Percentiles rank a stretch among this genome's conserved stretches.
Evolutionary conservation across 2,888 invertebrate species (phyloP).

Genomic region (Hipparchia sbordonii): DNA sequence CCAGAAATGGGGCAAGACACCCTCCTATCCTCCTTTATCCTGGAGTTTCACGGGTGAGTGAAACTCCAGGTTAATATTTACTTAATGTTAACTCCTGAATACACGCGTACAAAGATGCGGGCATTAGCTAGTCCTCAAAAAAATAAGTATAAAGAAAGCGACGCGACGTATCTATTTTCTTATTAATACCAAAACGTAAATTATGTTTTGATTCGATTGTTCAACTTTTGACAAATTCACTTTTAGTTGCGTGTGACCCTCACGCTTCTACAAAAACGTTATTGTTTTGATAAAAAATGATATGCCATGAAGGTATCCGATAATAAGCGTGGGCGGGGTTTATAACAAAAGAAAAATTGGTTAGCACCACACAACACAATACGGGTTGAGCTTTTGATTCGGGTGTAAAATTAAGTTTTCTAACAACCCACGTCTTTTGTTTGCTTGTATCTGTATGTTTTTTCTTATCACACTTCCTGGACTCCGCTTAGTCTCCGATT

Average conservation of each 20-base stretch:
- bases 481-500: constrained; percentile 53
- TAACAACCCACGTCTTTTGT: constrained; percentile 67
- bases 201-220: constrained; percentile 60
- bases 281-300: constrained; percentile 83
- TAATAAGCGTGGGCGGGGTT: constrained; percentile 77
- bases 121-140: too few relatives aligned
- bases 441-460: constrained; percentile 54
- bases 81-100: too few relatives aligned
- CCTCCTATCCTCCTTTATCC: too few relatives aligned
- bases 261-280: constrained; percentile 60
- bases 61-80: too few relatives aligned
- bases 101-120: too few relatives aligned
- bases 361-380: constrained; percentile 76
- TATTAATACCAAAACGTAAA: constrained; percentile 65
- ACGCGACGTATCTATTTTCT: constrained; percentile 27
- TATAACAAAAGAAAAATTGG: constrained; percentile 76
- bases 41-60: too few relatives aligned
- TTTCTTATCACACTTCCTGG: constrained; percentile 60
- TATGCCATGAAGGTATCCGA: constrained; percentile 77
- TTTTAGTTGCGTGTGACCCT: constrained; percentile 55
- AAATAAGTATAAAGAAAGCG: too few relatives aligned
- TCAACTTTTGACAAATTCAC: constrained; percentile 65
- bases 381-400: constrained; percentile 70
- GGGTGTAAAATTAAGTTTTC: constrained; percentile 80
- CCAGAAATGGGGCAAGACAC: too few relatives aligned